Evolutionary conservation across 2,113 vertebrate genomes (phyloP).

Genomic region (chimpanzee (Pan troglodytes)): NHGRI_mPanTro3-v2.1_pri NC_072415.2:77783501-77784000

Average conservation of each 20-base stretch:
- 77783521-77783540: background rate
- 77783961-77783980: background rate
- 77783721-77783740: background rate
- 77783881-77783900: background rate
- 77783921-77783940: background rate
- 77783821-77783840: background rate
- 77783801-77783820: background rate
- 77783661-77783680: background rate
- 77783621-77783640: background rate
- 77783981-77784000: background rate
- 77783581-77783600: background rate
- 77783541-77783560: background rate
- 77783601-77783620: background rate
- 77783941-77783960: background rate
- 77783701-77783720: background rate
- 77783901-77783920: background rate
- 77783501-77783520: background rate
- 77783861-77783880: background rate
- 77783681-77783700: background rate
- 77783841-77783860: background rate
- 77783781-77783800: background rate
- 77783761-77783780: background rate
- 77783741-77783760: background rate
- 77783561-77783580: background rate
- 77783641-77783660: background rate